Evolutionary conservation across 2,888 invertebrate species (phyloP).

Genomic region (Dryococelus australis): DNA sequence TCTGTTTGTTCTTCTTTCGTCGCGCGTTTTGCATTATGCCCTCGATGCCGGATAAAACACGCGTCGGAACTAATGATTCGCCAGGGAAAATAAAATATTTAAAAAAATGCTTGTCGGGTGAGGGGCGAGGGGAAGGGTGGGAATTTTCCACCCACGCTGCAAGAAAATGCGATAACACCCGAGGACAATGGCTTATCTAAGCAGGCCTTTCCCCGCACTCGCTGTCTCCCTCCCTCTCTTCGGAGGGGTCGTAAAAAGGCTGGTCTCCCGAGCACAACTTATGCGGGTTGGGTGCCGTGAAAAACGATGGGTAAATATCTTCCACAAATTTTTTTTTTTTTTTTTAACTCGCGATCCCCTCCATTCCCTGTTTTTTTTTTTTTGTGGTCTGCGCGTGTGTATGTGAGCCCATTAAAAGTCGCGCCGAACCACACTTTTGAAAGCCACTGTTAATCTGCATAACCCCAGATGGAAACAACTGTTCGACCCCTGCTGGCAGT

Average conservation of each 20-base stretch:
- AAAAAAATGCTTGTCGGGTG: neutral
- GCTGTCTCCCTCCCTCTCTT: neutral
- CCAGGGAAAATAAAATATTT: neutral
- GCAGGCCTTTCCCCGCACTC: neutral
- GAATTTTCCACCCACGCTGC: neutral
- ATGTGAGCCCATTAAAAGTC: slow-evolving; percentile 26
- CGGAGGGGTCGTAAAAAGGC: neutral
- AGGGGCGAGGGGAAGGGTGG: neutral
- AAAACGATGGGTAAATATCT: slow-evolving; percentile 16
- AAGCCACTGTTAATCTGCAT: slow-evolving; percentile 27
- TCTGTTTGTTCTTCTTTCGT: neutral
- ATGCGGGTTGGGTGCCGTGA: neutral
- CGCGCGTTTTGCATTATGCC: neutral
- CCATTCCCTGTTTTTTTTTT: neutral
- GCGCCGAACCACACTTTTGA: neutral
- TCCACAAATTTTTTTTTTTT: neutral
- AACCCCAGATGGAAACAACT: slow-evolving; percentile 24
- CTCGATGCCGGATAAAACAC: slow-evolving; percentile 16
- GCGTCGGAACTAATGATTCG: neutral
- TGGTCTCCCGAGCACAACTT: neutral
- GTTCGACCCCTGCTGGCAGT: neutral
- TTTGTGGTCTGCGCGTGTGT: neutral
- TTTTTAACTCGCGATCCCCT: neutral
- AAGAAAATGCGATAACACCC: slow-evolving; percentile 3
- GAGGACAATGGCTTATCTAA: slow-evolving; percentile 1